Percentiles rank a stretch among this genome's conserved stretches.
Evolutionary conservation across 2,797 vertebrate species (phyloP).

Genomic region (Eulemur albifrons): DNA sequence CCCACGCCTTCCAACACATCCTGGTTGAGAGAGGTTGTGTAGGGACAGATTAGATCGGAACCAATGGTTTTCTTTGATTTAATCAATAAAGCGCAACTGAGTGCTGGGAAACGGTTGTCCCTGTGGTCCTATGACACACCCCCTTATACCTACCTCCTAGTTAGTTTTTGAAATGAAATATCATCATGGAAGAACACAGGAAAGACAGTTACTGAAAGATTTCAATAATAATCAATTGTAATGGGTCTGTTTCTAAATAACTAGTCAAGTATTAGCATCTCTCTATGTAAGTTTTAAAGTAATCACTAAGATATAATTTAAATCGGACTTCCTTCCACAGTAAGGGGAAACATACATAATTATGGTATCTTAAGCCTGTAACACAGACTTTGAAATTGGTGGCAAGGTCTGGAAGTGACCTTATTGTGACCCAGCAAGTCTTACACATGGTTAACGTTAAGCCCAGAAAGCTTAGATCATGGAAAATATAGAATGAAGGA

Average conservation of each 20-base stretch:
- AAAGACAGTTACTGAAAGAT: background rate
- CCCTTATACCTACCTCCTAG: background rate
- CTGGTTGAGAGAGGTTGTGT: background rate
- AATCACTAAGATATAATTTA: constrained; percentile 52
- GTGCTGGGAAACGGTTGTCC: background rate
- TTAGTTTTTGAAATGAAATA: constrained; percentile 12
- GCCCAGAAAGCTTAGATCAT: constrained; percentile 65
- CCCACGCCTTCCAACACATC: background rate
- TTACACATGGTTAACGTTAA: constrained; percentile 70
- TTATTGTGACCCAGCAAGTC: constrained; percentile 37
- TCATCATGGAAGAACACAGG: background rate
- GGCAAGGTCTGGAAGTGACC: constrained; percentile 58
- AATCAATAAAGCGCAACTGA: background rate
- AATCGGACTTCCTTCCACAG: constrained; percentile 42
- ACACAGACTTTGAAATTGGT: constrained; percentile 58
- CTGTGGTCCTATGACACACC: background rate
- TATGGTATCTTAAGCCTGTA: constrained; percentile 62
- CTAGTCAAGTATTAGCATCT: background rate
- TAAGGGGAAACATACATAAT: constrained; percentile 64
- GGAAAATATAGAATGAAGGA: constrained; percentile 65
- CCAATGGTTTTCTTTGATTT: constrained; percentile 17
- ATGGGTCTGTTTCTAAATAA: constrained; percentile 34
- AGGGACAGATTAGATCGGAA: background rate
- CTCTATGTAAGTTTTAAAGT: background rate
- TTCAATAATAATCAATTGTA: constrained; percentile 19